Evolutionary conservation across 1,140 invertebrate genomes (phyloP), one percentile per base, ranked within the genome.

Genomic region (Scaptodrosophila lebanonensis): DNA sequence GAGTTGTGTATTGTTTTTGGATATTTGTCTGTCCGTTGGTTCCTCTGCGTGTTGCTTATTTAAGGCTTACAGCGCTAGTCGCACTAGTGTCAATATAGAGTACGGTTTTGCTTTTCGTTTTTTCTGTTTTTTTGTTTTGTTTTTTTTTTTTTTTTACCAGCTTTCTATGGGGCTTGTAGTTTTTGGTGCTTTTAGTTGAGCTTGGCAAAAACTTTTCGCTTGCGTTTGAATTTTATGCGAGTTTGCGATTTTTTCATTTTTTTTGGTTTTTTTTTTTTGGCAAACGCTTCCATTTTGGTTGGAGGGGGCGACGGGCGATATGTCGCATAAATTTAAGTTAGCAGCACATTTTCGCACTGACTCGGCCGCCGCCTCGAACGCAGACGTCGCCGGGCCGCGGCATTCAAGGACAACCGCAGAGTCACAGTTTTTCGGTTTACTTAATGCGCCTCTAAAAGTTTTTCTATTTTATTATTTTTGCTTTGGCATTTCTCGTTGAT

Each of bases 241-340:
- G 50, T 79, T 82, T 69, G 60, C 60, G 75, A 69, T 47, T 79
- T 82, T 79, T 62, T 61, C 11, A 22, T 13, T 17, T 15, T 2
- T 47, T 40, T 42, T 15, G 38, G 42, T 25, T 9, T 18, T 53
- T 33, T 42, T 40, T 25, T 42, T 65, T 65, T 17, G n/a, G n/a
- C n/a, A n/a, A n/a, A n/a, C n/a, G n/a, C n/a, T 17, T 29, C 11
- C 9, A 20, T n/a, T 47, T 42, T 48, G 13, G 7, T 8, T 0
- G 8, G 7, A n/a, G 2, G 2, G 16, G 25, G 32, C 1, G n/a
- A 11, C 2, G 36, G 38, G 35, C 59, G 59, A 69, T 44, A 66
- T 79, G 75, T 79, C 69, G 73, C 75, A 79, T 79, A 79, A 79
- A 79, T 79, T 79, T 82, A 73, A 79, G 73, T 79, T 79, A 75